These are phyloP conservation scores for Gephyroberyx darwinii DNA, from an alignment of 2,797 vertebrate species.

Conservation along the genomic window DNA sequence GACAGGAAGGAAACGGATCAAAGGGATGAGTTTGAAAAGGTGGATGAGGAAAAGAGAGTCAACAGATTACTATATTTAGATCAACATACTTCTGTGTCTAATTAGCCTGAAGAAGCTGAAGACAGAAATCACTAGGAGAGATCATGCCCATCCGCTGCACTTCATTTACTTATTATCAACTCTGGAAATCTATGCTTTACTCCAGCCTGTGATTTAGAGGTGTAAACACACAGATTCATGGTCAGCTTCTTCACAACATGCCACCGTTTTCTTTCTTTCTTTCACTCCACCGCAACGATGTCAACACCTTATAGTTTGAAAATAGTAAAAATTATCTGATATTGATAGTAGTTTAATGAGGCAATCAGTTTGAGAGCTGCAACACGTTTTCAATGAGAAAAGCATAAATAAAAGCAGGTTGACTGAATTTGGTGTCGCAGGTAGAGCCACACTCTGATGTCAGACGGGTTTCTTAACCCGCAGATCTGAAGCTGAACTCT, in stretches of 20 bases:
- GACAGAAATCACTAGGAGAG: background rate
- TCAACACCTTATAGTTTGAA: too few species aligned
- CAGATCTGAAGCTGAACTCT: constrained; percentile 37
- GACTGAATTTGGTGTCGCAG: background rate
- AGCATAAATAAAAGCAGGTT: too few species aligned
- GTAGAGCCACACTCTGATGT: background rate
- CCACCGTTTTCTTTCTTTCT: too few species aligned
- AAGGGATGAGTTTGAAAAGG: background rate
- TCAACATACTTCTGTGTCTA: background rate
- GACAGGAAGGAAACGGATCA: too few species aligned
- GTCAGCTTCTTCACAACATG: background rate
- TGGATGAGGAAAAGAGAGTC: background rate
- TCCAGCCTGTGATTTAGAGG: background rate
- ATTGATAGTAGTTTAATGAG: background rate
- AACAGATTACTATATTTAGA: constrained; percentile 13
- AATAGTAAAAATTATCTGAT: background rate
- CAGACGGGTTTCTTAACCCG: background rate
- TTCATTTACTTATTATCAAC: background rate
- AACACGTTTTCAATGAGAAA: too few species aligned
- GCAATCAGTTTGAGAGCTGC: background rate
- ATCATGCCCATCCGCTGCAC: constrained; percentile 13
- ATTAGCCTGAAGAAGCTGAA: background rate
- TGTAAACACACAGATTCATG: background rate
- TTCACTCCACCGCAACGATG: too few species aligned
- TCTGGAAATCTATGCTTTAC: background rate